Percentiles rank a stretch among this genome's conserved stretches.
Conservation (phyloP, 2,888 invertebrate genomes). For the Hyposoter dolosus region DNA sequence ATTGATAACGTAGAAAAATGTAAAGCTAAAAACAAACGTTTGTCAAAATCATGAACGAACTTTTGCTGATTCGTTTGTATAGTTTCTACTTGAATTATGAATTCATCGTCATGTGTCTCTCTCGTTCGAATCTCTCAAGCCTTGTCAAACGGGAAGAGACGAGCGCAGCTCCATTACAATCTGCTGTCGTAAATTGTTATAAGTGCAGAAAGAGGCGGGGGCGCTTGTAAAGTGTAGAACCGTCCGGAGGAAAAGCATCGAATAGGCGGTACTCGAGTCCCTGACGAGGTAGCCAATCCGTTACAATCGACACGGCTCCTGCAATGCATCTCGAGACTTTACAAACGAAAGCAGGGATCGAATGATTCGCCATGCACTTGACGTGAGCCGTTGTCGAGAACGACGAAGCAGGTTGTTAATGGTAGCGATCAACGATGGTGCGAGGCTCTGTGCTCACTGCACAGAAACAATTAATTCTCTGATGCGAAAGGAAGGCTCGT, state of each 20-base stretch:
- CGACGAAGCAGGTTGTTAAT: neutral
- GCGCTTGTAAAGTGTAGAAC: slow-evolving; percentile 39
- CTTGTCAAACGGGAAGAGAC: neutral
- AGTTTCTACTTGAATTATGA: neutral
- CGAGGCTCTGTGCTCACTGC: neutral
- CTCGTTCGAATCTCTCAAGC: neutral
- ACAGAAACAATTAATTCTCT: neutral
- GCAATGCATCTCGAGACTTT: neutral
- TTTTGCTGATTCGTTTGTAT: neutral
- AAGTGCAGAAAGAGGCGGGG: slow-evolving; percentile 38
- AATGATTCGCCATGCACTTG: neutral
- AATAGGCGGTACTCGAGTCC: slow-evolving; percentile 70
- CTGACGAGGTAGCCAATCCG: slow-evolving; percentile 70
- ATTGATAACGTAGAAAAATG: neutral
- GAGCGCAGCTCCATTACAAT: neutral
- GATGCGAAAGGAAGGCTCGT: neutral
- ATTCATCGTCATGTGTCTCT: neutral
- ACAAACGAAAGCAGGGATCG: slow-evolving; percentile 19
- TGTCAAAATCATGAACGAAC: neutral
- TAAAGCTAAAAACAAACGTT: neutral
- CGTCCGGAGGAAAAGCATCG: slow-evolving; percentile 21
- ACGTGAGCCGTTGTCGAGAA: neutral
- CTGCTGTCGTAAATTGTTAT: slow-evolving; percentile 14
- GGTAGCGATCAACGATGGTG: slow-evolving; percentile 11
- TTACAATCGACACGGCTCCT: slow-evolving; percentile 34